Conservation (phyloP, 1,140 invertebrate species). For the Colletes gigas region DNA sequence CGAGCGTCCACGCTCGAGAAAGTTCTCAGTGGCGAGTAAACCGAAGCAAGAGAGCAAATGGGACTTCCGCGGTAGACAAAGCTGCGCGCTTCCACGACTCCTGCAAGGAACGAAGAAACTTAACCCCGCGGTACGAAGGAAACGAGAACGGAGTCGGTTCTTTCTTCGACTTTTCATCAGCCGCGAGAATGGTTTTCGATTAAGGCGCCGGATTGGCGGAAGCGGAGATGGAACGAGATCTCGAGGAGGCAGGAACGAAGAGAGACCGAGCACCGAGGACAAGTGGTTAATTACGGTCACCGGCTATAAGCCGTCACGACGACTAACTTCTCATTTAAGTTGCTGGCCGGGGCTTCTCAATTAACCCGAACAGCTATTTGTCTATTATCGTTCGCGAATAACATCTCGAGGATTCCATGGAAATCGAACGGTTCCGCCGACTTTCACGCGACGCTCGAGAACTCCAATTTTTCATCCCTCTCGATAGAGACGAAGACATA, state of each 20-base stretch:
- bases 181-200: slow-evolving; percentile 67
- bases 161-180: slow-evolving; percentile 67
- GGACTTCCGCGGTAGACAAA: slow-evolving; percentile 6
- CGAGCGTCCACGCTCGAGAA: background rate
- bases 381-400: slow-evolving; percentile 25
- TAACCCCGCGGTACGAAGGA: slow-evolving; percentile 22
- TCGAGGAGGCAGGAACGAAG: slow-evolving; percentile 53
- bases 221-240: slow-evolving; percentile 48
- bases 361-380: slow-evolving; percentile 48
- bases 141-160: slow-evolving; percentile 46
- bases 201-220: slow-evolving; percentile 58
- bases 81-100: slow-evolving; percentile 11
- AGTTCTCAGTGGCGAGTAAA: slow-evolving; percentile 2
- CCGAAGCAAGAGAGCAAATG: background rate
- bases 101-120: slow-evolving; percentile 39
- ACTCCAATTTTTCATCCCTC: too few relatives aligned
- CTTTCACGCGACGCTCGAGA: too few relatives aligned
- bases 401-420: background rate
- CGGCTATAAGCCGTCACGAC: slow-evolving; percentile 58
- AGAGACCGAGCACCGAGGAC: slow-evolving; percentile 53
- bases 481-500: too few relatives aligned
- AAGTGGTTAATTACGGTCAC: slow-evolving; percentile 67
- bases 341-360: slow-evolving; percentile 45
- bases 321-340: slow-evolving; percentile 63
- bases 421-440: background rate